phyloP scores from a whole-genome alignment of 2,888 invertebrate genomes.

The Cheilosia soror region DNA sequence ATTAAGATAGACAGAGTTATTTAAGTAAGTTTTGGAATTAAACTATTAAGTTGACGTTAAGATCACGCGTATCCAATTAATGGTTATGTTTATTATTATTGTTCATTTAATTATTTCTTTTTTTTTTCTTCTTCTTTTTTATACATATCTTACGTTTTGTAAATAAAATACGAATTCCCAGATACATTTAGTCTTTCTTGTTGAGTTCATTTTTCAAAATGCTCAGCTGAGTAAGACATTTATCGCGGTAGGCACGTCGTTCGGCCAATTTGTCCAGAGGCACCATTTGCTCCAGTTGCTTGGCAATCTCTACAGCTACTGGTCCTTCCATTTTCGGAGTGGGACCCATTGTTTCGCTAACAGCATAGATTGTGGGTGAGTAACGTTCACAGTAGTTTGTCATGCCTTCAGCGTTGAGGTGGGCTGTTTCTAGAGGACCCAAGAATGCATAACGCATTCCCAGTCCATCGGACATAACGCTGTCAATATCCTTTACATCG shows the following conservation, averaged over 20 bases:
- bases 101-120: slow-evolving; percentile 13
- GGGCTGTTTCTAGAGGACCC: slow-evolving; percentile 96
- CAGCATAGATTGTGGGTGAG: slow-evolving; percentile 86
- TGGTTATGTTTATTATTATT: slow-evolving; percentile 54
- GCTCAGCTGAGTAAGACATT: slow-evolving; percentile 91
- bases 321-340: slow-evolving; percentile 90
- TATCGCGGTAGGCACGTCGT: slow-evolving; percentile 92
- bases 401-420: slow-evolving; percentile 96
- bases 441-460: slow-evolving; percentile 98
- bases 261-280: slow-evolving; percentile 90
- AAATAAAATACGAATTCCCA: slow-evolving; percentile 61
- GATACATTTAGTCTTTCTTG: slow-evolving; percentile 57
- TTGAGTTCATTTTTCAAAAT: slow-evolving; percentile 90
- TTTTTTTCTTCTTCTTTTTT: slow-evolving; percentile 37
- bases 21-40: slow-evolving; percentile 53
- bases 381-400: slow-evolving; percentile 87
- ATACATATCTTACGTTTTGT: slow-evolving; percentile 59
- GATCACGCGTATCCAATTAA: slow-evolving; percentile 50
- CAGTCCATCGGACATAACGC: slow-evolving; percentile 96
- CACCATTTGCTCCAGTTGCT: slow-evolving; percentile 89
- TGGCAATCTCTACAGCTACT: slow-evolving; percentile 87
- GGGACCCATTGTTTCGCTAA: slow-evolving; percentile 90
- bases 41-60: slow-evolving; percentile 38
- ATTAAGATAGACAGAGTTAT: slow-evolving; percentile 51
- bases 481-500: slow-evolving; percentile 94